phyloP scores from a whole-genome alignment of 1,140 invertebrate genomes.

The Drosophila nikananu region DNA sequence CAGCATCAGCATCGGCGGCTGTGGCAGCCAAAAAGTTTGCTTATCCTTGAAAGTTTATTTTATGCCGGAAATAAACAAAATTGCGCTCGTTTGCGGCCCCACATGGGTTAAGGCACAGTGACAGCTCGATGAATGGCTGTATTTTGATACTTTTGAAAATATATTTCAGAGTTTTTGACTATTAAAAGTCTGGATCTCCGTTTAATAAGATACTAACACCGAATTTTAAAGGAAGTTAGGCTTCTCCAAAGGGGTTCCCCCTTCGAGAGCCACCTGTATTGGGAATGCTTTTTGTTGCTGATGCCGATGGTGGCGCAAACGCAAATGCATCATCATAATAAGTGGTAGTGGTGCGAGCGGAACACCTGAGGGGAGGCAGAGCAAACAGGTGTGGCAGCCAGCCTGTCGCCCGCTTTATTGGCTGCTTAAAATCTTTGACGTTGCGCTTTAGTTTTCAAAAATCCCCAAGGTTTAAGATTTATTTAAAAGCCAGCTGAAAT shows the following conservation, averaged over 20 bases:
- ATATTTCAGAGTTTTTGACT: neutral
- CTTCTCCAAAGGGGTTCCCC: no score
- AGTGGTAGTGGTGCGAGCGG: slow-evolving; percentile 33
- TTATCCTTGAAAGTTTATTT: slow-evolving; percentile 84
- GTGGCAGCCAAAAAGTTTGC: slow-evolving; percentile 74
- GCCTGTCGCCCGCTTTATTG: slow-evolving; percentile 31
- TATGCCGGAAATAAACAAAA: slow-evolving; percentile 83
- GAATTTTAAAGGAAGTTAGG: neutral
- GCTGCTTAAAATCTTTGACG: slow-evolving; percentile 37
- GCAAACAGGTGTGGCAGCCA: slow-evolving; percentile 38
- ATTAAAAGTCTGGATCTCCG: neutral
- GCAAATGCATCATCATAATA: slow-evolving; percentile 57
- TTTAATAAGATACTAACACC: neutral
- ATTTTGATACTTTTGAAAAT: neutral
- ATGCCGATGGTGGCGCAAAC: slow-evolving; percentile 34
- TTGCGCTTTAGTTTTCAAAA: slow-evolving; percentile 7
- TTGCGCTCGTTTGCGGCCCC: slow-evolving; percentile 62
- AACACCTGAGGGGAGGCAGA: slow-evolving; percentile 11
- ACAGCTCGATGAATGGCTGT: neutral
- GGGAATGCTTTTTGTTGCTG: slow-evolving; percentile 6
- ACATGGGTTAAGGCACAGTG: slow-evolving; percentile 25
- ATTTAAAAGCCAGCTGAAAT: no score
- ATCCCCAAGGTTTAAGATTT: neutral
- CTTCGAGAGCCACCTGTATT: neutral
- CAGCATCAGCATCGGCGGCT: slow-evolving; percentile 47